Evolutionary conservation across 2,113 vertebrate species (phyloP).

Genomic region (Tachycineta bicolor): DNA sequence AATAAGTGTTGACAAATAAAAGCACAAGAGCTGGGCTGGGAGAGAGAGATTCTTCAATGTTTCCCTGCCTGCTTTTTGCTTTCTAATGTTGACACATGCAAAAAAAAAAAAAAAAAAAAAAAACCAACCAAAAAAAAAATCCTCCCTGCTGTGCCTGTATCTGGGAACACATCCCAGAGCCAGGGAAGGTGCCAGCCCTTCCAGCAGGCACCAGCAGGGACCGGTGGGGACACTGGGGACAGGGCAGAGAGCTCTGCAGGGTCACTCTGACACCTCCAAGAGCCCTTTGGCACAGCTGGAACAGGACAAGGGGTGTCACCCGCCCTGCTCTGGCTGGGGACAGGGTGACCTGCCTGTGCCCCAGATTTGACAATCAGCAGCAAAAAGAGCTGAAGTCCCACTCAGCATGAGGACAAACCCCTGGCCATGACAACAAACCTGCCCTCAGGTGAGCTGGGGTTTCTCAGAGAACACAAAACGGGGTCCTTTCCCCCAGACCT

Average conservation of each 20-base stretch:
- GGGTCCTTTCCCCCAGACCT: background rate
- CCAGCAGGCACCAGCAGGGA: background rate
- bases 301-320: accelerated
- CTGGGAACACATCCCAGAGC: constrained; percentile 55
- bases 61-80: background rate
- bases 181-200: background rate
- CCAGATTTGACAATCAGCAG: accelerated
- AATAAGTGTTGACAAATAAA: constrained; percentile 1
- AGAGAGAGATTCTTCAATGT: background rate
- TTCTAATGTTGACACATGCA: constrained; percentile 19
- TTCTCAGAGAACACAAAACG: background rate
- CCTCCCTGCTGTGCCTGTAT: background rate
- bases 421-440: accelerated
- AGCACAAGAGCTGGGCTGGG: background rate
- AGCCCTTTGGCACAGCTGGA: background rate
- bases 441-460: background rate
- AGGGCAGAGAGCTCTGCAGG: background rate
- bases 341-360: no score
- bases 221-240: background rate
- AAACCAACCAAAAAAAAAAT: no score
- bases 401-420: background rate
- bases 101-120: background rate
- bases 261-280: accelerated
- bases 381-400: background rate
- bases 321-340: background rate